Evolutionary conservation across 1,140 invertebrate species (phyloP).

Genomic region (Aleiodes sp.): DNA sequence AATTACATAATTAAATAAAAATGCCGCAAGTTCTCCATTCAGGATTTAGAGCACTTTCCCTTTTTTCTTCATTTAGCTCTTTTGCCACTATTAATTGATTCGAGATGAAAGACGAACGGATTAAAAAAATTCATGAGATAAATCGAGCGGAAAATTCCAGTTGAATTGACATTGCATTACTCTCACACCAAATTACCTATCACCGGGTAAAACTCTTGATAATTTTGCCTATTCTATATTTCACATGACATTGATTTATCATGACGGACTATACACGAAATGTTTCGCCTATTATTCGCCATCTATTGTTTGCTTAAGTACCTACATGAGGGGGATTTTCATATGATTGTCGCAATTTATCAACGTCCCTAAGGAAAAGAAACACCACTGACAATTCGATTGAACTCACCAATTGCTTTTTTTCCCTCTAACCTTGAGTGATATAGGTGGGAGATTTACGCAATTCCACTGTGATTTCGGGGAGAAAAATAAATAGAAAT

Average conservation of each 20-base stretch:
- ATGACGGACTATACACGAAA: background rate
- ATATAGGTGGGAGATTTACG: background rate
- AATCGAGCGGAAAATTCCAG: background rate
- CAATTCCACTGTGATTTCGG: no score
- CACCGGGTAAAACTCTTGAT: background rate
- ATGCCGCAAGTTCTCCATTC: no score
- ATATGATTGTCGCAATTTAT: background rate
- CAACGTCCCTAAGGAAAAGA: background rate
- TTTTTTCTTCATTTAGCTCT: no score
- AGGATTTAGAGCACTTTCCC: no score
- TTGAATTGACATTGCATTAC: background rate
- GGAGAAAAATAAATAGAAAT: no score
- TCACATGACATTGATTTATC: background rate
- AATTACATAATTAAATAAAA: no score
- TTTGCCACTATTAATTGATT: no score
- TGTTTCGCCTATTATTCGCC: conserved; percentile 1
- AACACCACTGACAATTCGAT: background rate
- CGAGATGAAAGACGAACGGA: background rate
- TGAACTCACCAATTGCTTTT: background rate
- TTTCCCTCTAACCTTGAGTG: background rate
- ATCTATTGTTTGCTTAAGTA: background rate
- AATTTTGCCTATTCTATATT: background rate
- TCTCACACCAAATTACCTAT: background rate
- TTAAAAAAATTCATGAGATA: background rate
- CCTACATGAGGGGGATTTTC: background rate